Evolutionary conservation across 2,113 vertebrate species (phyloP), one percentile per base, ranked within the genome.

Genomic region (Carassius carassius): DNA sequence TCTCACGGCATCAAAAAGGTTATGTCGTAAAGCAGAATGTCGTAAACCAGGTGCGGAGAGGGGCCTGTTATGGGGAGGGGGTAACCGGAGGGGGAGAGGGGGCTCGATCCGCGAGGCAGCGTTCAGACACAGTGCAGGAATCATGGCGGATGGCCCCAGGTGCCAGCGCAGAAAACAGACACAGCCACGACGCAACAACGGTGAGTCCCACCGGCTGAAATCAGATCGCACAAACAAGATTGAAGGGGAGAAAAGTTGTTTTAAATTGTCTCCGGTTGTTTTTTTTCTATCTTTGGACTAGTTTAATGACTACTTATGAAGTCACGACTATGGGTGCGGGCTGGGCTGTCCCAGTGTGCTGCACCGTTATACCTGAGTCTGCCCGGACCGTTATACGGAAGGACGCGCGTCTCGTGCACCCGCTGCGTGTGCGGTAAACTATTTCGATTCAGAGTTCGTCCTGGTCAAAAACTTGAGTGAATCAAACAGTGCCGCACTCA

Each of bases 61-160:
- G 88, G 91, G 91, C 91, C 88, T 81, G 83, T 80, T 75, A 83
- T 86, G 70, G 72, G 80, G 84, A 79, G 65, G 87, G 70, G 62
- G 85, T 78, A 49, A 86, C 25, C 32, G 75, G 86, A 84, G 84
- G 19, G 69, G 73, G 73, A 65, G 85, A 87, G 89, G 92, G 92
- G 85, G 91, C 37, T 72, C 62, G 47, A 35, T 78, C 63, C 76
- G 76, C 47, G 10, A 65, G 8, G 60, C 29, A 58, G n/a, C 94
- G 94, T 95, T 95, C 89, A 96, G 94, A 96, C 95, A 94, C 93
- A 95, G 95, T 95, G 95, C 94, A 95, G 96, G 95, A 95, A 97
- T 97, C 96, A 97, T 98, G 97, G 97, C 97, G 97, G 97, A 98
- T 97, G 96, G 96, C 96, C 96, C 97, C 97, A 97, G 97, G 97